Evolutionary conservation across 2,113 vertebrate species (phyloP).

Genomic region (Petromus typicus): DNA sequence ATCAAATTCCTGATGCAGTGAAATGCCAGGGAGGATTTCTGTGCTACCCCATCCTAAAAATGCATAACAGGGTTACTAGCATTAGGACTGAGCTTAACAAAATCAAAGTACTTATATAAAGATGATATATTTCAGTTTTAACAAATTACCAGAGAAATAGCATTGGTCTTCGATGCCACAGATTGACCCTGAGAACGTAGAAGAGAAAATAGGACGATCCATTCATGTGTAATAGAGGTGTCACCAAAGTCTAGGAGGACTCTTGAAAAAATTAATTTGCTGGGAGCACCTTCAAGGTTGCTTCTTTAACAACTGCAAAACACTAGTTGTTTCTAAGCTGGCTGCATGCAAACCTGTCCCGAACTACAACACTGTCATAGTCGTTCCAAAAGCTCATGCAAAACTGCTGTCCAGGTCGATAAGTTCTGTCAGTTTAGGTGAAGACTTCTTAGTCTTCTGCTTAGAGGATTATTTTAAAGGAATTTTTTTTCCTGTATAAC

Average conservation of each 20-base stretch:
- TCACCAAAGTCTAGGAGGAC: neutral
- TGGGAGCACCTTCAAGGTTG: neutral
- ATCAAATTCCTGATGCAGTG: neutral
- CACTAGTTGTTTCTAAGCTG: conserved; percentile 44
- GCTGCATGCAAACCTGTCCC: neutral
- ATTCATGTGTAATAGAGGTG: neutral
- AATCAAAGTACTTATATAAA: conserved; percentile 12
- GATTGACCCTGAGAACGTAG: neutral
- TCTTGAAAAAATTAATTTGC: conserved; percentile 33
- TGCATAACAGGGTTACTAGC: neutral
- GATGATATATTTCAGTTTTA: conserved; percentile 54
- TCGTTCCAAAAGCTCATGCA: conserved; percentile 16
- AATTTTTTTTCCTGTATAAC: no score
- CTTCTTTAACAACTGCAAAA: neutral
- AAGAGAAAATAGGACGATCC: neutral
- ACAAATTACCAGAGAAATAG: conserved; percentile 21
- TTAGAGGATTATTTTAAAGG: neutral
- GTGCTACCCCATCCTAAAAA: neutral
- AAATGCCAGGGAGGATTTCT: neutral
- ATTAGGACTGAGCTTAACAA: conserved; percentile 5
- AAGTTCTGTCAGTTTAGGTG: conserved; percentile 26
- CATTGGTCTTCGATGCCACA: neutral
- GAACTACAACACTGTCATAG: neutral
- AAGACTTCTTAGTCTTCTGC: conserved; percentile 17
- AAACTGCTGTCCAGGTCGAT: neutral